Base-by-base conservation (phyloP, 2,797 vertebrate species). In the Coracias cyanogaster region DNA sequence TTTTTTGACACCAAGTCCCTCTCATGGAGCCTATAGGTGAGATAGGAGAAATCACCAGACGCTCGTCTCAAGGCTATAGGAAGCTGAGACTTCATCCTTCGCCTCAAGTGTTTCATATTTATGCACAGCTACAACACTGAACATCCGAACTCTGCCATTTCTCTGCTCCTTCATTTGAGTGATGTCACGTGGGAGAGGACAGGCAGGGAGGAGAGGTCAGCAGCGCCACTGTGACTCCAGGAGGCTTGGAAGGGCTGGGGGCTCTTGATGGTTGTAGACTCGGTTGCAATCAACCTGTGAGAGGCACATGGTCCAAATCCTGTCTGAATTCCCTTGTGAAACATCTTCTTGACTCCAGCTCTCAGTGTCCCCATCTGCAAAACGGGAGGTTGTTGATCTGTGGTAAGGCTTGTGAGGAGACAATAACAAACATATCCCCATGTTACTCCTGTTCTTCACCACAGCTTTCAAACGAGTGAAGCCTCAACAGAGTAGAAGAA, bases 401-500 rank as follows among this genome's bases (percentile, higher is more conserved):
- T 1, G 2, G 39, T 3, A 46, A 31, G 46, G 43, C 26, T 81
- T 16, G 3, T 10, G 46, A 55, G 37, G 35, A 24, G 48, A 14
- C 46, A 24, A 17, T 3, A 22, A 7, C n/a, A 46, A 17, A 35
- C 37, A 1, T 1, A 25, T 15, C 52, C 62, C 37, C 0, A 0
- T 0, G 3, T 15, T 33, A 4, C 39, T 71, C 31, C 66, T 9
- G 11, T 4, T 58, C 67, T 39, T 41, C 58, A 2, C 45, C 9
- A 21, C 79, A 72, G 65, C 92, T n/a, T n/a, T 14, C 31, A 7
- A 31, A 48, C 5, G 6, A 51, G 25, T 6, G 17, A 64, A 37
- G 26, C 48, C 52, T 66, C 3, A 1, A 1, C 29, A 16, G 66
- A 60, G 39, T 9, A 17, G 55, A 82, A 89, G 20, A 65, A 54